phyloP scores from a whole-genome alignment of 1,140 invertebrate genomes.

The Thaumetopoea pityocampa region DNA sequence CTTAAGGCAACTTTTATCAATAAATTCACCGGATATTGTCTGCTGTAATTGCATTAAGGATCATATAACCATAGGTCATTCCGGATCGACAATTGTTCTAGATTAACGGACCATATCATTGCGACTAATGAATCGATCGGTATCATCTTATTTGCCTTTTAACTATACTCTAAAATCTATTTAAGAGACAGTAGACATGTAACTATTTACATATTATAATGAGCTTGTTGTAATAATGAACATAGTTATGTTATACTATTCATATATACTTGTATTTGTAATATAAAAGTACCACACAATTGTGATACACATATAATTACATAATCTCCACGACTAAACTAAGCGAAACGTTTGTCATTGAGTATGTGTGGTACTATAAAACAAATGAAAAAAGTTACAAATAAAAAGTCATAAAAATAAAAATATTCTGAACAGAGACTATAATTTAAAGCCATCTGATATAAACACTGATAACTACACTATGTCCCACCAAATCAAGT shows the following conservation, averaged over 20 bases:
- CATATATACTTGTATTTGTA: no score
- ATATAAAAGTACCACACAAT: no score
- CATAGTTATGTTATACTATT: no score
- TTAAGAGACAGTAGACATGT: slow-evolving; percentile 32
- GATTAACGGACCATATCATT: slow-evolving; percentile 72
- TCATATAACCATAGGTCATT: slow-evolving; percentile 43
- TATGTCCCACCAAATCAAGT: slow-evolving; percentile 1
- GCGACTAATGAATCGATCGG: slow-evolving; percentile 59
- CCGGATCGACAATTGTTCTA: slow-evolving; percentile 60
- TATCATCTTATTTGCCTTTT: slow-evolving; percentile 59
- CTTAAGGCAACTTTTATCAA: slow-evolving; percentile 39
- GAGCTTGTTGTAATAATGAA: no score
- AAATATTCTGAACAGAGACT: no score
- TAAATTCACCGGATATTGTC: slow-evolving; percentile 36
- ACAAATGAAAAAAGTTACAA: no score
- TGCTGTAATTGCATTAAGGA: slow-evolving; percentile 39
- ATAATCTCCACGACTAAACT: no score
- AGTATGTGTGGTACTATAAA: no score
- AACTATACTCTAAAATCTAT: slow-evolving; percentile 62
- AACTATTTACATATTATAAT: slow-evolving; percentile 12
- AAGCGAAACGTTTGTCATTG: no score
- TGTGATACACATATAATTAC: no score
- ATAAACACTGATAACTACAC: slow-evolving; percentile 6
- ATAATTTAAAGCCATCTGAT: no score
- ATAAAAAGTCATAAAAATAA: no score